phyloP scores from a whole-genome alignment of 1,140 invertebrate species.

The Apis florea region DNA sequence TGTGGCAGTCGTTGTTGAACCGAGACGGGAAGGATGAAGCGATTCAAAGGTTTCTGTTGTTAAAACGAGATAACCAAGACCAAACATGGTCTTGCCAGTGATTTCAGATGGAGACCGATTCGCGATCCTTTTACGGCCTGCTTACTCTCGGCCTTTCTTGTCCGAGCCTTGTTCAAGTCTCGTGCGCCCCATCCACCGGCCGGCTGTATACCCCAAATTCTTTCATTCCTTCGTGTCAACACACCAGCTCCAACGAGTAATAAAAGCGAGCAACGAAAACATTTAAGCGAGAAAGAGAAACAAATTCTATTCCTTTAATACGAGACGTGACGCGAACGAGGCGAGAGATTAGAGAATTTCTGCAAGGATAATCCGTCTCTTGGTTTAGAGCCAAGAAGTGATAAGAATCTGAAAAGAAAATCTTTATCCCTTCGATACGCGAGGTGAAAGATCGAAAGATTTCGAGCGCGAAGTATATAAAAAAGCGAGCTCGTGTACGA shows the following conservation, averaged over 20 bases:
- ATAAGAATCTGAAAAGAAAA: too few relatives aligned
- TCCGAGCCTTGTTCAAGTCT: neutral
- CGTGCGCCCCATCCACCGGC: neutral
- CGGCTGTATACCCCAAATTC: neutral
- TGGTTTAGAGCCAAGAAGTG: too few relatives aligned
- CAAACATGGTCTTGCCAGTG: slow-evolving; percentile 48
- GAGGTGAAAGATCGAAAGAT: slow-evolving; percentile 8
- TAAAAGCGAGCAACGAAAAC: too few relatives aligned
- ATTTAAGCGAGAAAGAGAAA: too few relatives aligned
- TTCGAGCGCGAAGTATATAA: too few relatives aligned
- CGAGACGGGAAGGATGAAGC: slow-evolving; percentile 5
- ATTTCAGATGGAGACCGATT: slow-evolving; percentile 52
- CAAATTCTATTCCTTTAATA: too few relatives aligned
- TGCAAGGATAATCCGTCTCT: too few relatives aligned
- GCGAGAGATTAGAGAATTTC: too few relatives aligned
- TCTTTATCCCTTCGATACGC: neutral
- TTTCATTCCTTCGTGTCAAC: neutral
- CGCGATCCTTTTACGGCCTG: slow-evolving; percentile 49
- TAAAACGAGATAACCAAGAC: slow-evolving; percentile 40
- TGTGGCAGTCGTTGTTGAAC: neutral
- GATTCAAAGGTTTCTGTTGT: slow-evolving; percentile 30
- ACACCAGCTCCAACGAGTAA: too few relatives aligned
- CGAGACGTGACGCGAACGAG: too few relatives aligned
- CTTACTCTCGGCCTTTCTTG: neutral
- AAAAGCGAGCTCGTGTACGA: too few relatives aligned